Evolutionary conservation across 2,888 invertebrate species (phyloP).

Genomic region (Mythimna impura): DNA sequence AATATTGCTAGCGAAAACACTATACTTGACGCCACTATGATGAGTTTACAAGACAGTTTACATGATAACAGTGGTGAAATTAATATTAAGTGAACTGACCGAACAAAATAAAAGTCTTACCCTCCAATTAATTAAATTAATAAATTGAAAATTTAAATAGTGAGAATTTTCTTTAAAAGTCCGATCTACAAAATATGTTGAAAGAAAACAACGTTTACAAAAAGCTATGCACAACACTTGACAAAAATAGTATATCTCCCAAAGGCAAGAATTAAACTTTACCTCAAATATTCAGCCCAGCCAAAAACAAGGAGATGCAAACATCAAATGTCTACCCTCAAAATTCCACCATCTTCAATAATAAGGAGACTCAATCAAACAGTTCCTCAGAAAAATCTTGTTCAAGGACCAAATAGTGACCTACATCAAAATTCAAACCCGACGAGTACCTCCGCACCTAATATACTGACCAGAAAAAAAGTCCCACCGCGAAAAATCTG

Average conservation of each 20-base stretch:
- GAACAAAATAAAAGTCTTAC: no score
- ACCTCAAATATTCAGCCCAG: not conserved
- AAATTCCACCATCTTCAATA: not conserved
- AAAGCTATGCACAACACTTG: not conserved
- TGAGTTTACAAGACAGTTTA: no score
- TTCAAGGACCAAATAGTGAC: no score
- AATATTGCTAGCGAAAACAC: no score
- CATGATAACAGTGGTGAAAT: no score
- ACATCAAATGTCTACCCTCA: not conserved
- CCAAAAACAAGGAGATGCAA: not conserved
- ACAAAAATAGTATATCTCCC: not conserved
- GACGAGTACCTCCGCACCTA: no score
- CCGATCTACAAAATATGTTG: not conserved
- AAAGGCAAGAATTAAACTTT: not conserved
- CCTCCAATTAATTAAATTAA: not conserved
- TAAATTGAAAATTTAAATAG: not conserved
- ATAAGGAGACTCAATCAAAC: conserved; percentile 4
- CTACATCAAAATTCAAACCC: no score
- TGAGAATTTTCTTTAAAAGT: not conserved
- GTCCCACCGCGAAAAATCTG: no score
- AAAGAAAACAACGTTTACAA: not conserved
- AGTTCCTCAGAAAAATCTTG: not conserved
- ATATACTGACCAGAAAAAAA: no score
- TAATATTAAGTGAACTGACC: no score
- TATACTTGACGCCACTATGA: no score